A percentile compares a stretch with the other conserved stretches of the same genome.
Conservation (phyloP, 2,797 vertebrate species). For the Sebastes trivittatus region DNA sequence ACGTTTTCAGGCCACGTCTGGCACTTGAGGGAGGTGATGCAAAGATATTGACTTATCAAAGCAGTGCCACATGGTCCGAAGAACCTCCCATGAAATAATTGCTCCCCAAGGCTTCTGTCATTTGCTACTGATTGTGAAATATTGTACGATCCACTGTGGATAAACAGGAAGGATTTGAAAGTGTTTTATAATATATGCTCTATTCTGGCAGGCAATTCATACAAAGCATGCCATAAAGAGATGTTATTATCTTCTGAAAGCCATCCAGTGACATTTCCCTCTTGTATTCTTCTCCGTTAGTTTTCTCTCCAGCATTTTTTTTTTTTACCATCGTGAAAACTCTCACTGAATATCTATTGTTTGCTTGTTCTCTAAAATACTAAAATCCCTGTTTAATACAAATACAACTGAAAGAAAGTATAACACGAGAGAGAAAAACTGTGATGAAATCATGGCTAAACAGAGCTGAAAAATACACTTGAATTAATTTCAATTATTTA, state of each 20-base stretch:
- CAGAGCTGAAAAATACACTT: not conserved
- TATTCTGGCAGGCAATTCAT: not conserved
- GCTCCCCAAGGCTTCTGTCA: conserved; percentile 42
- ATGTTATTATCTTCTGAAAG: conserved; percentile 27
- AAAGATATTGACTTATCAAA: conserved; percentile 54
- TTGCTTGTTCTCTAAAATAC: not conserved
- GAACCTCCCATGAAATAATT: conserved; percentile 36
- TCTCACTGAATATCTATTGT: not conserved
- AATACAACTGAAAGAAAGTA: not conserved
- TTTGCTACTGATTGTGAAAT: conserved; percentile 41
- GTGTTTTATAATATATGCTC: conserved; percentile 7
- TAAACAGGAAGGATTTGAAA: conserved; percentile 32
- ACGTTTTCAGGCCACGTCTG: conserved; percentile 15
- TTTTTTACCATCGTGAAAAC: not conserved
- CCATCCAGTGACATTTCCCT: conserved; percentile 1
- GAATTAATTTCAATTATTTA: not conserved
- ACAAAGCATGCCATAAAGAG: conserved; percentile 5
- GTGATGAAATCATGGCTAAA: not conserved
- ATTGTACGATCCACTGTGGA: not conserved
- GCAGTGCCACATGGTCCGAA: conserved; percentile 10
- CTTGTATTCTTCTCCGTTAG: not conserved
- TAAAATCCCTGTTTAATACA: not conserved
- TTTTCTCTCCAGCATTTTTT: not conserved
- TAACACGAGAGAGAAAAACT: not conserved
- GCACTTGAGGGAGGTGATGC: conserved; percentile 45